A percentile compares a stretch with the other conserved stretches of the same genome.
These are phyloP conservation scores for Apodemia hepburni DNA, from an alignment of 2,888 invertebrate genomes.

Conservation along the genomic window DNA sequence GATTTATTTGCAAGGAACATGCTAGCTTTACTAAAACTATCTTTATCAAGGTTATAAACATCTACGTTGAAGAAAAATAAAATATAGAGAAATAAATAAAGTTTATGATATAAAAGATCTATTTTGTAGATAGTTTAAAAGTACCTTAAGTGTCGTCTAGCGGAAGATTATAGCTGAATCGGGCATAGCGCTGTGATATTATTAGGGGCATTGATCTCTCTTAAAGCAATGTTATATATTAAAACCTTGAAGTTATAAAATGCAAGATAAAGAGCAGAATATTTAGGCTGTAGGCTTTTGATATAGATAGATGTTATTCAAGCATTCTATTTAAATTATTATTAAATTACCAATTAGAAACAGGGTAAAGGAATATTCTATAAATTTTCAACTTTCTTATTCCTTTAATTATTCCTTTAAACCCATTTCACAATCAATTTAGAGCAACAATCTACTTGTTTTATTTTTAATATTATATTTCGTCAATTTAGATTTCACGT, in stretches of 20 bases:
- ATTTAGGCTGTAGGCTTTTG: slow-evolving; percentile 53
- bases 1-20: background rate
- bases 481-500: slow-evolving; percentile 21
- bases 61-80: slow-evolving; percentile 1
- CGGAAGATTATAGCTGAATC: slow-evolving; percentile 35
- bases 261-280: slow-evolving; percentile 54
- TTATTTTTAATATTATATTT: slow-evolving; percentile 31
- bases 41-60: background rate
- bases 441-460: slow-evolving; percentile 38
- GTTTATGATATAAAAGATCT: slow-evolving; percentile 37
- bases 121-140: slow-evolving; percentile 40
- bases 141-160: slow-evolving; percentile 31
- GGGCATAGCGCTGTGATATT: slow-evolving; percentile 47
- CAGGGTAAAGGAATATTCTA: slow-evolving; percentile 66
- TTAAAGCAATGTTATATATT: slow-evolving; percentile 37
- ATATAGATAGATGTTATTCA: slow-evolving; percentile 48
- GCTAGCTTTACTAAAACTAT: background rate
- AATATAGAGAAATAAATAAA: background rate
- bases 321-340: slow-evolving; percentile 67
- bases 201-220: slow-evolving; percentile 46
- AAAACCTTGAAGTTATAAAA: slow-evolving; percentile 49
- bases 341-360: slow-evolving; percentile 53
- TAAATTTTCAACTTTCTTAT: background rate
- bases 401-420: slow-evolving; percentile 48
- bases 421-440: slow-evolving; percentile 49